phyloP scores from a whole-genome alignment of 2,888 invertebrate genomes.

The Rhagium mordax region DNA sequence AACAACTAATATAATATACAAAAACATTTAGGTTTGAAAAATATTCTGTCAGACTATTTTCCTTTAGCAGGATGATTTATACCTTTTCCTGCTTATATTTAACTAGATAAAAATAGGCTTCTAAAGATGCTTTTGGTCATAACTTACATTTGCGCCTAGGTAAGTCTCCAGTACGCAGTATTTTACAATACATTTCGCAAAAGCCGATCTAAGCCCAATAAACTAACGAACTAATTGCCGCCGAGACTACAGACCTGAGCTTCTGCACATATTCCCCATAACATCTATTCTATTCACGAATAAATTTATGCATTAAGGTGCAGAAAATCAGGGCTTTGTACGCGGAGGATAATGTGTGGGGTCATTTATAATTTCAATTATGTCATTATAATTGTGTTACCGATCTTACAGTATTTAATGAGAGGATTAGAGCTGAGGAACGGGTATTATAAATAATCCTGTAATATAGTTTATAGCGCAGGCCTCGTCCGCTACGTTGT shows the following conservation, averaged over 20 bases:
- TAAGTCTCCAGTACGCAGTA: neutral
- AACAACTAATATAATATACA: too few species aligned
- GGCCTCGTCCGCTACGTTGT: neutral
- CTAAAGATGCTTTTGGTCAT: neutral
- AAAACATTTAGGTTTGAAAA: too few species aligned
- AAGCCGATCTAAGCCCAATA: conserved; percentile 27
- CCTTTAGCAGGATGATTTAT: too few species aligned
- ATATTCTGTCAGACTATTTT: too few species aligned
- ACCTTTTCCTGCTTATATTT: too few species aligned
- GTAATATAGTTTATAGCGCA: conserved; percentile 37
- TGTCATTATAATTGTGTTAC: conserved; percentile 59
- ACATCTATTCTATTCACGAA: conserved; percentile 12
- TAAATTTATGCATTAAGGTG: conserved; percentile 35
- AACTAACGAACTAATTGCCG: conserved; percentile 21
- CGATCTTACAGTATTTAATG: conserved; percentile 52
- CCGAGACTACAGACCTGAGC: neutral
- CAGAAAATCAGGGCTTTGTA: conserved; percentile 31
- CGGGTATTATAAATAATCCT: conserved; percentile 37
- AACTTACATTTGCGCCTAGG: neutral
- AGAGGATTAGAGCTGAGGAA: conserved; percentile 30
- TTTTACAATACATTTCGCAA: conserved; percentile 7
- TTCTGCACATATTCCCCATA: conserved; percentile 17
- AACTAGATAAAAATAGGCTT: neutral
- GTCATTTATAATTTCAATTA: conserved; percentile 60
- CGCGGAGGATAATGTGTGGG: conserved; percentile 38